Conservation (phyloP, 2,888 invertebrate genomes). For the Steromphala cineraria region DNA sequence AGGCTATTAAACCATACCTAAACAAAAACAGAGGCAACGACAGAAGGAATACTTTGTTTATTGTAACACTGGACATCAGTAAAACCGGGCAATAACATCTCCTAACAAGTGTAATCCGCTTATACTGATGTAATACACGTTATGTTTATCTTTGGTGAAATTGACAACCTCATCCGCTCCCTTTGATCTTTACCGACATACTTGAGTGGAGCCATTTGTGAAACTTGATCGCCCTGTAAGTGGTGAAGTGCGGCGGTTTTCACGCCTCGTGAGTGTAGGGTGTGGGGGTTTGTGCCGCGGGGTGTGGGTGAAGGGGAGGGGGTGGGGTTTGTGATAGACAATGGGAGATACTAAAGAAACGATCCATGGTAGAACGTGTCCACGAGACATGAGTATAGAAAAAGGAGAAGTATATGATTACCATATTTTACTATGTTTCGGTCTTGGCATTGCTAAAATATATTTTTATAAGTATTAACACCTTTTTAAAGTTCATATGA, state of each 20-base stretch:
- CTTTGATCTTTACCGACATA: not conserved
- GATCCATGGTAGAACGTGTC: no score
- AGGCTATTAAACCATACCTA: not conserved
- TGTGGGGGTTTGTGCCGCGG: not conserved
- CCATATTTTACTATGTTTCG: no score
- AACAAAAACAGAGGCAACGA: not conserved
- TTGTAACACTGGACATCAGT: not conserved
- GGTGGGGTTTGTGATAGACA: no score
- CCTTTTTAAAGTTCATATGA: no score
- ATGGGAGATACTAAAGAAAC: no score
- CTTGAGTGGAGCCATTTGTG: not conserved
- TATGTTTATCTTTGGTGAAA: not conserved
- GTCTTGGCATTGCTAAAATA: no score
- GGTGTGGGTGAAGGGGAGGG: not conserved
- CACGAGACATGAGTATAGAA: no score
- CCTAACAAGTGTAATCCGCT: not conserved
- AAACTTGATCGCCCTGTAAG: not conserved
- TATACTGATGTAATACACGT: not conserved
- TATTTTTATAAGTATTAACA: no score
- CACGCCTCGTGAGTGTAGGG: not conserved
- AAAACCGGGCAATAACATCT: not conserved
- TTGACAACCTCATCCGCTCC: not conserved
- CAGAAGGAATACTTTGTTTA: not conserved
- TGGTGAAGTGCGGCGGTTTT: not conserved
- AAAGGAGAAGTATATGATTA: no score